phyloP scores from a whole-genome alignment of 1,140 invertebrate genomes.

The Diuraphis noxia region DNA sequence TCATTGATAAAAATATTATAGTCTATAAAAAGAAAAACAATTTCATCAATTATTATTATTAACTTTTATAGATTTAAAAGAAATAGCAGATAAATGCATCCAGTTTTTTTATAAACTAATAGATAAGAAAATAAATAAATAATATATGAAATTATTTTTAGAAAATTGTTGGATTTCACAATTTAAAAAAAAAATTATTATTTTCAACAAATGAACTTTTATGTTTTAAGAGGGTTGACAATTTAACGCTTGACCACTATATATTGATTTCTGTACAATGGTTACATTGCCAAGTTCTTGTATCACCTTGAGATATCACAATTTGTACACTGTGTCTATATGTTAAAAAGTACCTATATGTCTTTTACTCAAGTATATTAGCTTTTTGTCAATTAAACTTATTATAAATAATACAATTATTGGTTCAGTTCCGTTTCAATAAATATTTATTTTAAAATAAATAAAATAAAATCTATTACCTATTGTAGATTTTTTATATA shows the following conservation, averaged over 20 bases:
- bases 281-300: conserved; percentile 37
- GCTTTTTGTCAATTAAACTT: not conserved
- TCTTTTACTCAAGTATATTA: not conserved
- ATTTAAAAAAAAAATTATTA: not conserved
- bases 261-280: conserved; percentile 39
- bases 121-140: not conserved
- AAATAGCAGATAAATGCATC: not conserved
- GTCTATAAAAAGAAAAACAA: too few relatives aligned
- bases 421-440: not conserved
- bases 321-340: not conserved
- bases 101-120: not conserved
- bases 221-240: not conserved
- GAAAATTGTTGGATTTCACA: not conserved
- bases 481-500: not conserved
- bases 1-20: too few relatives aligned
- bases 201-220: conserved; percentile 8
- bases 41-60: not conserved
- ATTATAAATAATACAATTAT: not conserved
- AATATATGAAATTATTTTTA: not conserved
- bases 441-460: not conserved
- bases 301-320: conserved; percentile 36
- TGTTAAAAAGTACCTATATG: not conserved
- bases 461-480: not conserved
- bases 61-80: not conserved
- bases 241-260: conserved; percentile 41